A percentile compares a stretch with the other conserved stretches of the same genome.
phyloP scores from a whole-genome alignment of 2,797 vertebrate genomes.

The Crenichthys baileyi region DNA sequence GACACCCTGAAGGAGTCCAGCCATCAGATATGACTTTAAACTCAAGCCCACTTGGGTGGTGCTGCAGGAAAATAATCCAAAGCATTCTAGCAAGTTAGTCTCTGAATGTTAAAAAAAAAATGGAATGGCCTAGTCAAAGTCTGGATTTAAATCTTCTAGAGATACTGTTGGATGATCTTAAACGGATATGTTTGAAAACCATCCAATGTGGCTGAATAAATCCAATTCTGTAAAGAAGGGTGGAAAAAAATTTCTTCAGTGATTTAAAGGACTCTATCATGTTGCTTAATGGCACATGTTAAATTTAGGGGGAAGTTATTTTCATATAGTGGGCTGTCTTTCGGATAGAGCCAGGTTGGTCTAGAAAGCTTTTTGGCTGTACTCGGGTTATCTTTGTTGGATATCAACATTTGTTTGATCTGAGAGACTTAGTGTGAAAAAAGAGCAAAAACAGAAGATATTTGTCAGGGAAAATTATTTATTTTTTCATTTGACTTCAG shows the following conservation, averaged over 20 bases:
- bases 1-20: no score
- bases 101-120: neutral
- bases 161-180: neutral
- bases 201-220: neutral
- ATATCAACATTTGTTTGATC: neutral
- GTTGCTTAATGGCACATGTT: neutral
- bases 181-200: neutral
- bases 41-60: neutral
- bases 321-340: neutral
- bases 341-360: no score
- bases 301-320: neutral
- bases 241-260: neutral
- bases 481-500: slow-evolving; percentile 64
- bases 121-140: no score
- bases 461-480: neutral
- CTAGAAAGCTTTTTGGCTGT: neutral
- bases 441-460: neutral
- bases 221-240: neutral
- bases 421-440: neutral
- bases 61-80: neutral
- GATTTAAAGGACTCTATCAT: neutral
- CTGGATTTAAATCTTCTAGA: neutral
- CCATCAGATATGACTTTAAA: neutral
- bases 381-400: neutral
- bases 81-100: neutral